A percentile compares a stretch with the other conserved stretches of the same genome.
Conservation (phyloP, 1,140 invertebrate species). For the Zaprionus lachaisei region DNA sequence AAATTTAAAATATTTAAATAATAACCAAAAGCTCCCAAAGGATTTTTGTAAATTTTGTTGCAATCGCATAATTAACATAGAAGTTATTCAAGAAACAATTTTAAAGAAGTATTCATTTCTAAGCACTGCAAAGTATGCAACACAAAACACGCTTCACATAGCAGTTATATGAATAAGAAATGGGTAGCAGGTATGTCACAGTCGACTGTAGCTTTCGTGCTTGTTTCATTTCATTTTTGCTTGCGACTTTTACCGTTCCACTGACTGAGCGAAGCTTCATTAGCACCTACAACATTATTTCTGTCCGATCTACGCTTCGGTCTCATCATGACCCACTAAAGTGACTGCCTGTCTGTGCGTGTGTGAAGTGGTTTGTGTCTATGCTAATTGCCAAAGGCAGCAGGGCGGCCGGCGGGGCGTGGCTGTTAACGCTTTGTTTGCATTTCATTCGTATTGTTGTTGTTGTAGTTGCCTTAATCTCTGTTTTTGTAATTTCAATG, state of each 20-base stretch:
- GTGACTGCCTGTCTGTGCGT: conserved; percentile 21
- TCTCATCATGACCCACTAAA: conserved; percentile 75
- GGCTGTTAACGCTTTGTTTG: conserved; percentile 22
- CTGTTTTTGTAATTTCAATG: conserved; percentile 57
- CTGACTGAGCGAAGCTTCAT: conserved; percentile 39
- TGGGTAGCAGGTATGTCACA: no score
- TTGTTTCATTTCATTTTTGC: neutral
- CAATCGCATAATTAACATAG: no score
- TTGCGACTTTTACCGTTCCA: neutral
- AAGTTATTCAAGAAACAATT: no score
- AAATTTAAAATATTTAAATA: no score
- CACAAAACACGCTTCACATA: no score
- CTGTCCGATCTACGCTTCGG: conserved; percentile 23
- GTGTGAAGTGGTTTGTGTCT: conserved; percentile 60
- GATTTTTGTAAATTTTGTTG: no score
- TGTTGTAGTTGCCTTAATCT: conserved; percentile 30
- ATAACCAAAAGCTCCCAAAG: no score
- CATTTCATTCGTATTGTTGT: conserved; percentile 11
- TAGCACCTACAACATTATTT: conserved; percentile 61
- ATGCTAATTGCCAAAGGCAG: conserved; percentile 53
- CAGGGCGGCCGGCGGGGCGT: conserved; percentile 14
- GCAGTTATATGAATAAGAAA: no score
- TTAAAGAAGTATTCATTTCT: no score
- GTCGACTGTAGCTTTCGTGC: no score
- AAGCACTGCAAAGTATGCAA: no score